Conservation (phyloP, 2,113 vertebrate species). For the Salminus brasiliensis region DNA sequence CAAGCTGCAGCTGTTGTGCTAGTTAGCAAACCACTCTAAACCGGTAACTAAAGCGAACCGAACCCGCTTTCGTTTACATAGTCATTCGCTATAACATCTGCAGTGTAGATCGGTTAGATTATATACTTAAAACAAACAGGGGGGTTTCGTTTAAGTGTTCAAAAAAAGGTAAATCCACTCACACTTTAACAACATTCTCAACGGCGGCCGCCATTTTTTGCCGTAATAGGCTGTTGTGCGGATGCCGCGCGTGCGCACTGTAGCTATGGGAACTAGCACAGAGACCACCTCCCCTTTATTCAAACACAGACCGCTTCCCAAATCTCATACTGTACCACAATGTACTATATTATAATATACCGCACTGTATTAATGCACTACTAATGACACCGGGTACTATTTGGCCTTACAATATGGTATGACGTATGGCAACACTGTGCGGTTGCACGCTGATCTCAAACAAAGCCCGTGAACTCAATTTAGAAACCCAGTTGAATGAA, state of each 20-base stretch:
- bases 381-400: no score
- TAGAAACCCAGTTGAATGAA: no score
- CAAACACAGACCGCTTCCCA: not conserved
- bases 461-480: no score
- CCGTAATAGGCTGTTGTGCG: constrained; percentile 42
- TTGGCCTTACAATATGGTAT: no score
- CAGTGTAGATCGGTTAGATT: not conserved
- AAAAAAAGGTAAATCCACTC: constrained; percentile 76
- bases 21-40: constrained; percentile 4
- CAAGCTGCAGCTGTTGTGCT: not conserved
- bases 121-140: no score
- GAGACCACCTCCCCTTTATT: not conserved
- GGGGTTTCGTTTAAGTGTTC: not conserved
- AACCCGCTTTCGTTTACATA: not conserved
- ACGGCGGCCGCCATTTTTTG: constrained; percentile 93
- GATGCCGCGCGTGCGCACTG: constrained; percentile 43
- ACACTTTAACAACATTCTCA: constrained; percentile 96
- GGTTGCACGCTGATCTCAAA: no score
- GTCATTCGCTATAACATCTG: not conserved
- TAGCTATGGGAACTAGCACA: not conserved
- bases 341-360: not conserved
- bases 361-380: no score
- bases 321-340: not conserved
- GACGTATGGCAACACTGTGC: no score
- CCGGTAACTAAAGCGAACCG: not conserved